These are phyloP conservation scores for Zhuqinia jingwanae DNA, from an alignment of 2,888 invertebrate genomes.

Conservation along the genomic window DNA sequence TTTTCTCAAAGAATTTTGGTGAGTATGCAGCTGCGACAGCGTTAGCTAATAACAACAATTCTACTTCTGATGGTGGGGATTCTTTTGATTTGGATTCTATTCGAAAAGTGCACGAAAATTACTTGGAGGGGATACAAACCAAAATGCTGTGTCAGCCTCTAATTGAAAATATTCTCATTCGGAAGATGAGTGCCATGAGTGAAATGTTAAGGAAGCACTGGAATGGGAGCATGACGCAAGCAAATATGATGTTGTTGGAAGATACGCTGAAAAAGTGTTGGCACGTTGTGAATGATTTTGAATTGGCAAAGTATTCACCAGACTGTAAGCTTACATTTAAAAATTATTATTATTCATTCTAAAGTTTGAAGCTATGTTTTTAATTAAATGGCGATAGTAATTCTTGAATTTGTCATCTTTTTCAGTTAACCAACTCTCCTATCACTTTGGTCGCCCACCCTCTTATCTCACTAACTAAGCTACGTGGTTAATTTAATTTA, in stretches of 20 bases:
- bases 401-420: too few relatives aligned
- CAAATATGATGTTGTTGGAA: slow-evolving; percentile 53
- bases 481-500: too few relatives aligned
- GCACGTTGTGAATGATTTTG: slow-evolving; percentile 66
- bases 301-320: slow-evolving; percentile 6
- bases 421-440: too few relatives aligned
- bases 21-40: slow-evolving; percentile 28
- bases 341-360: too few relatives aligned
- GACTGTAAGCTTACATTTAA: too few relatives aligned
- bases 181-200: slow-evolving; percentile 67
- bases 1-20: slow-evolving; percentile 69
- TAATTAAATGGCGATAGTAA: too few relatives aligned
- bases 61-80: too few relatives aligned
- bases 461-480: too few relatives aligned
- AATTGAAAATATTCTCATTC: slow-evolving; percentile 71
- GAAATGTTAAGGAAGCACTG: slow-evolving; percentile 61
- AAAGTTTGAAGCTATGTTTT: too few relatives aligned
- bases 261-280: slow-evolving; percentile 75
- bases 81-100: slow-evolving; percentile 70
- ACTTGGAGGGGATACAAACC: slow-evolving; percentile 70
- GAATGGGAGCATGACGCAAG: slow-evolving; percentile 63
- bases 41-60: too few relatives aligned
- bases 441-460: too few relatives aligned
- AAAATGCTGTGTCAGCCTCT: slow-evolving; percentile 69
- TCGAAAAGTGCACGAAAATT: slow-evolving; percentile 70